Percentiles rank a stretch among this genome's conserved stretches.
These are phyloP conservation scores for Umimayanthus chanpuru DNA, from an alignment of 92 coral and sea anemone genomes.

Conservation along the genomic window DNA sequence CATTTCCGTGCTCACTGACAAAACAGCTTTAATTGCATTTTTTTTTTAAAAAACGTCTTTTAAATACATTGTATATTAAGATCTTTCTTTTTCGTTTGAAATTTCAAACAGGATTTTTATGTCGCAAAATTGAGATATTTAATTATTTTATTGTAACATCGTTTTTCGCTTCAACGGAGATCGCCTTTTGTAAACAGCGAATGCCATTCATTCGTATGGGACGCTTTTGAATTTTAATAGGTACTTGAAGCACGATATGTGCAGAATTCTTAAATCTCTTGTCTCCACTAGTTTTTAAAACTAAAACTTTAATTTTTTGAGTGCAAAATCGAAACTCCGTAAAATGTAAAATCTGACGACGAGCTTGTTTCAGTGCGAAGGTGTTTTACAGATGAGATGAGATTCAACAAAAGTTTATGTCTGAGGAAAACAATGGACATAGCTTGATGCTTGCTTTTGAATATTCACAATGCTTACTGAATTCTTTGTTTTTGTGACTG, in stretches of 20 bases:
- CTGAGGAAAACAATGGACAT: background rate
- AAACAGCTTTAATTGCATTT: background rate
- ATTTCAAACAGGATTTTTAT: background rate
- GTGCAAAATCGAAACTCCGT: background rate
- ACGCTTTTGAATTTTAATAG: conserved; percentile 5
- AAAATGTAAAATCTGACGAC: background rate
- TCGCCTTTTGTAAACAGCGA: conserved; percentile 11
- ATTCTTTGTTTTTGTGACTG: too few species aligned
- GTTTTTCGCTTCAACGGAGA: conserved; percentile 9
- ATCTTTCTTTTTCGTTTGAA: background rate
- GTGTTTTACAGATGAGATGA: background rate
- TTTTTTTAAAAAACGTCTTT: background rate
- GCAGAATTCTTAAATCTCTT: background rate
- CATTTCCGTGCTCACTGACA: background rate
- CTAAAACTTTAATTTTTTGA: background rate
- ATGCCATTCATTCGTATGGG: conserved; percentile 11
- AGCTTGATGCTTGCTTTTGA: background rate
- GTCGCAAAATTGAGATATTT: too few species aligned
- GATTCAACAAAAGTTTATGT: background rate
- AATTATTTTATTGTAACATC: background rate
- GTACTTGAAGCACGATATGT: background rate
- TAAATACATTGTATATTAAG: background rate
- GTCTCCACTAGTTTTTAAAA: background rate
- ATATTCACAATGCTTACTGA: background rate
- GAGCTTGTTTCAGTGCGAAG: background rate